phyloP scores from a whole-genome alignment of 2,113 vertebrate genomes.

The Lutjanus erythropterus region DNA sequence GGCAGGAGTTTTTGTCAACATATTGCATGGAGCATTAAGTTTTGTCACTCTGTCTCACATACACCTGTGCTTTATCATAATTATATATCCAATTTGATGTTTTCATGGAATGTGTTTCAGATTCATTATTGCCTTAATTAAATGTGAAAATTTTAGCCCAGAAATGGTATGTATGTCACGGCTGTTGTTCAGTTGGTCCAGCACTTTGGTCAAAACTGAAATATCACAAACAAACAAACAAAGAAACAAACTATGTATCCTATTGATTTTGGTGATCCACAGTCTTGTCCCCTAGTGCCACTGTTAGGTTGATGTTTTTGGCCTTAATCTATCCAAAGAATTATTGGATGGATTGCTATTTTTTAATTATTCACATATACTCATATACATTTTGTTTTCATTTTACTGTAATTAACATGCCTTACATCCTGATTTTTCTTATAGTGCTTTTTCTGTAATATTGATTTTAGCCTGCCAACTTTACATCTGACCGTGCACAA shows the following conservation, averaged over 20 bases:
- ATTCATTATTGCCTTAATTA: slow-evolving; percentile 1
- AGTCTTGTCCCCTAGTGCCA: too few species aligned
- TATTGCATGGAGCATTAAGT: neutral
- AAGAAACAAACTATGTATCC: neutral
- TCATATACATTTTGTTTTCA: too few species aligned
- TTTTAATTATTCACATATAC: too few species aligned
- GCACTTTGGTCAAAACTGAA: too few species aligned
- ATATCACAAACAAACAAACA: too few species aligned
- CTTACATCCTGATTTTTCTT: too few species aligned
- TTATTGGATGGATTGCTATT: neutral
- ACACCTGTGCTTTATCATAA: neutral
- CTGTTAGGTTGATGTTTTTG: neutral
- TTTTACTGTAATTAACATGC: too few species aligned
- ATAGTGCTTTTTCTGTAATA: too few species aligned
- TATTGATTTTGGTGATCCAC: neutral
- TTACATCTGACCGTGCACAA: too few species aligned
- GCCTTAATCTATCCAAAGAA: neutral
- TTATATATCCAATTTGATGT: neutral
- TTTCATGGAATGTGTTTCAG: neutral
- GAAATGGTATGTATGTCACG: neutral
- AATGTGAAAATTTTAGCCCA: neutral
- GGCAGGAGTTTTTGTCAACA: slow-evolving; percentile 9
- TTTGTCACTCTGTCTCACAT: neutral
- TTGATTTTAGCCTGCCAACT: too few species aligned
- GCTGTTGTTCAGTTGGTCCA: too few species aligned